phyloP scores from a whole-genome alignment of 2,113 vertebrate genomes.

The Spilogale gracilis region DNA sequence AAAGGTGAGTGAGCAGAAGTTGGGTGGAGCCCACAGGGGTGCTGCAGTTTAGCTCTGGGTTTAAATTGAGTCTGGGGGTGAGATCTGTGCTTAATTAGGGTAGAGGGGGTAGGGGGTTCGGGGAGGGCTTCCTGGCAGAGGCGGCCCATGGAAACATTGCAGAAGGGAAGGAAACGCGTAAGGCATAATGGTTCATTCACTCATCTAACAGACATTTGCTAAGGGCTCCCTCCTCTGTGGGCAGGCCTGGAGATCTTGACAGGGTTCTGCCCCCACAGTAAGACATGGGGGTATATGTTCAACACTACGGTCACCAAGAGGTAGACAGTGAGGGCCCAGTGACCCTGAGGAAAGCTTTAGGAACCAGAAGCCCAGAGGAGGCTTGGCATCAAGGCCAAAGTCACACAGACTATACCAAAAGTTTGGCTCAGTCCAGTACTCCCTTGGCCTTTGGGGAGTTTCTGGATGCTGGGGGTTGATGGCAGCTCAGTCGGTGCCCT shows the following conservation, averaged over 20 bases:
- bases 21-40: background rate
- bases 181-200: background rate
- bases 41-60: background rate
- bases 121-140: conserved; percentile 52
- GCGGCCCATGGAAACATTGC: fast-evolving
- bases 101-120: background rate
- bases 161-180: background rate
- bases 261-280: background rate
- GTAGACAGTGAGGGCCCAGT: background rate
- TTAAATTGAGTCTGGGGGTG: background rate
- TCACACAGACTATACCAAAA: background rate
- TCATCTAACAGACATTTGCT: background rate
- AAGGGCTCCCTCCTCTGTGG: background rate
- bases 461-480: background rate
- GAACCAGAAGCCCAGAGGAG: background rate
- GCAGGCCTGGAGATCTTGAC: background rate
- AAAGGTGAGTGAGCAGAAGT: background rate
- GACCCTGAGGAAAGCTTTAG: background rate
- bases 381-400: background rate
- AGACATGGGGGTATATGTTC: background rate
- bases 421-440: background rate
- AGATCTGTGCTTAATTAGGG: background rate
- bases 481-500: background rate
- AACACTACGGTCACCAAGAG: background rate
- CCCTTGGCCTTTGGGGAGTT: background rate